Evolutionary conservation across 2,113 vertebrate species (phyloP), one percentile per base, ranked within the genome.

Genomic region (Mesocricetus auratus): DNA sequence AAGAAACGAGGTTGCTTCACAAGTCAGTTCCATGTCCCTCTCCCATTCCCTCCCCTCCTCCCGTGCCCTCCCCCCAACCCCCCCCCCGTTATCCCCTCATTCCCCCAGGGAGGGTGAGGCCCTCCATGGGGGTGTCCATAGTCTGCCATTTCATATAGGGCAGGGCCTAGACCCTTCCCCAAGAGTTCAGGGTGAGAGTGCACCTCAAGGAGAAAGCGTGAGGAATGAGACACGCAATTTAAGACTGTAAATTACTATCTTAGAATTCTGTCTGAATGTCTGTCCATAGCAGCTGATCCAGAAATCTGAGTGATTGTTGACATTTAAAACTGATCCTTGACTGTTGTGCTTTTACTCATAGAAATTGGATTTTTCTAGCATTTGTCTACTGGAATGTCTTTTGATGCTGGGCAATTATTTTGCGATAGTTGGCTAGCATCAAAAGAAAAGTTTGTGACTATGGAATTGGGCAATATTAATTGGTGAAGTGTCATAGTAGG

Each of bases 301-400:
- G 42, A 86, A 73, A 17, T 50, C 81, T 47, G 36, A 90, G 24
- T 74, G 69, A 47, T 31, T 58, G 42, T 5, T 79, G 47, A 74
- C 17, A 66, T 79, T 94, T 95, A 83, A 79, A 79, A 73, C 2
- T 21, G 64, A n/a, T 91, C 79, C 47, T 82, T 29, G 47, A 69
- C 19, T 69, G 66, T 50, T 92, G 22, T 1, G 64, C 12, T 75
- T 86, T 79, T 86, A 21, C 19, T 24, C 4, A 31, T 45, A 24
- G 24, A 94, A 91, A 87, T 0, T 39, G 45, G 26, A 58, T 79
- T 90, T 93, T 86, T 73, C 68, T 31, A 91, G 12, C 12, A 42
- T 60, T 24, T 94, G 2, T 86, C 19, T 90, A 88, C 36, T n/a
- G 3, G 12, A 79, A 78, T 90, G 45, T 60, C 10, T 47, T 45